phyloP scores from a whole-genome alignment of 1,140 invertebrate species.

The Drosophila novamexicana region DNA sequence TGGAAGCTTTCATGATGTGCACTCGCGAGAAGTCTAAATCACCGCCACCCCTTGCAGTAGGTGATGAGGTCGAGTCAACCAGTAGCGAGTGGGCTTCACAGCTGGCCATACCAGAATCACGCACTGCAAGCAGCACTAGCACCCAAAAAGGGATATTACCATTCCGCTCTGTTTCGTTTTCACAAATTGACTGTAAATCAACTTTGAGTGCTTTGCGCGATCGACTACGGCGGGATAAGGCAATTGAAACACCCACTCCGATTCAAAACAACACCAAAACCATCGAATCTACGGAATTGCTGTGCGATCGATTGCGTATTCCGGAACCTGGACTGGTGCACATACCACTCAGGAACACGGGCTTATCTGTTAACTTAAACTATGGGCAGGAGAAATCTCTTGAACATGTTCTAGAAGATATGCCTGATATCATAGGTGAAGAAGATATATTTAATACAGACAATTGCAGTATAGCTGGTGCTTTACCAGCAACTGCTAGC shows the following conservation, averaged over 20 bases:
- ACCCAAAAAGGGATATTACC: slow-evolving; percentile 87
- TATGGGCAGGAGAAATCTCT: slow-evolving; percentile 77
- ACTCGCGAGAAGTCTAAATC: slow-evolving; percentile 83
- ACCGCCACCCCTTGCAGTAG: slow-evolving; percentile 67
- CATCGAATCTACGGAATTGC: slow-evolving; percentile 4
- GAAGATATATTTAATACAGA: slow-evolving; percentile 79
- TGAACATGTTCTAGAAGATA: slow-evolving; percentile 66
- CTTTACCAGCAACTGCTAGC: slow-evolving; percentile 59
- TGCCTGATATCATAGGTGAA: slow-evolving; percentile 69
- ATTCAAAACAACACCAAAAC: slow-evolving; percentile 9
- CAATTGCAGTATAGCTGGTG: slow-evolving; percentile 46
- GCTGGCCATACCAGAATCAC: slow-evolving; percentile 85
- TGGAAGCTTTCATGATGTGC: slow-evolving; percentile 78
- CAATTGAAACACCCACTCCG: slow-evolving; percentile 64
- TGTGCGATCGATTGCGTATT: slow-evolving; percentile 1
- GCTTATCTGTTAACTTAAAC: slow-evolving; percentile 69
- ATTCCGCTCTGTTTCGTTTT: slow-evolving; percentile 92
- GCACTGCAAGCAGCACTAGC: slow-evolving; percentile 85
- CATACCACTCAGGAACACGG: slow-evolving; percentile 70
- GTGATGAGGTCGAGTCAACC: slow-evolving; percentile 77
- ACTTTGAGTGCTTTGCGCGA: slow-evolving; percentile 75
- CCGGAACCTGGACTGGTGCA: slow-evolving; percentile 77
- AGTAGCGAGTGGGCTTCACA: slow-evolving; percentile 72
- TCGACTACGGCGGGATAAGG: slow-evolving; percentile 75
- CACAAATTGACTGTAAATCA: slow-evolving; percentile 90